Base-by-base conservation (phyloP, 2,888 invertebrate species). In the Molanna angustata region DNA sequence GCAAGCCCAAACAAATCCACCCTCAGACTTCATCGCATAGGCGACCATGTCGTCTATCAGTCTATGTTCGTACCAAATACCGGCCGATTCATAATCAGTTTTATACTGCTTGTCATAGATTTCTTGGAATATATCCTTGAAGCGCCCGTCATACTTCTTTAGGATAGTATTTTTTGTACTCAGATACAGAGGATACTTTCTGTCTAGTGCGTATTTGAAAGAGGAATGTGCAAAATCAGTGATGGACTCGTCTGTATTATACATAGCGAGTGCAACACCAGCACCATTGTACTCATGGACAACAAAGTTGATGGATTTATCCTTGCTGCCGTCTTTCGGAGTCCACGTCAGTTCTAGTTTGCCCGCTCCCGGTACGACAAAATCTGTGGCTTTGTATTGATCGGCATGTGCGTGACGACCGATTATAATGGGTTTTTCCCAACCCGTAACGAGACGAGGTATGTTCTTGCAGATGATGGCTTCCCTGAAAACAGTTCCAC, bases 41-140 rank as follows among this genome's bases (percentile, higher is more conserved):
- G 98, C 98, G 11, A 98, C 97, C 98, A 98, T 98, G 66, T 99
- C 98, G 69, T 99, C 98, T 66, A 99, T 99, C 48, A 99, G 78
- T 56, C 98, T 84, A 71, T 99, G 98, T 71, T 99, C 98, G 68
- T 99, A 99, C 95, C 96, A 97, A 64, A 98, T 88, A 3, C 86
- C 86, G 57, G 84, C 84, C 1, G 85, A 87, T 69, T 97, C 96
- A 69, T 76, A 99, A 62, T 88, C 71, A 0, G 76, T 52, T 70
- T 90, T 94, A 74, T 97, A 99, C 45, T 94, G 83, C 52, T 83
- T 83, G 3, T 92, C 88, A 69, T 96, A 97, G 62, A 96, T 88
- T 57, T 94, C 93, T 72, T 96, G 90, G 80, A 97, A 97, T 62
- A 97, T 95, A 63, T 97, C 95, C 72, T 96, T 96, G 72, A 97